Conservation (phyloP, 2,797 vertebrate species). For the Borostomias antarcticus region DNA sequence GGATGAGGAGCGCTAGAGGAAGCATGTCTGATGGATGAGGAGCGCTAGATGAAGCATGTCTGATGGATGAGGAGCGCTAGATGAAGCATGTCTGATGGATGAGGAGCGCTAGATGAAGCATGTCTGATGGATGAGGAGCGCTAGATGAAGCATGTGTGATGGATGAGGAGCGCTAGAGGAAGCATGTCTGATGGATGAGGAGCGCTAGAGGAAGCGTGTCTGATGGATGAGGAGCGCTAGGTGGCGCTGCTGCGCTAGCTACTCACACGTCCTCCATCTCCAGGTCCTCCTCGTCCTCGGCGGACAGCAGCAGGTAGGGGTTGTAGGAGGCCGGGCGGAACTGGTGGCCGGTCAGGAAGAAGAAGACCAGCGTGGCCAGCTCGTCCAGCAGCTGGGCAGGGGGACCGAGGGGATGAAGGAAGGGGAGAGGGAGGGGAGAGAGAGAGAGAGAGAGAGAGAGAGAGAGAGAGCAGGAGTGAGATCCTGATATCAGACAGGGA, state of each 20-base stretch:
- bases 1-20: no score
- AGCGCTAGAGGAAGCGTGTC: background rate
- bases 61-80: no score
- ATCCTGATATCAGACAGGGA: background rate
- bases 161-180: no score
- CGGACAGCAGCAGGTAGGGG: slow-evolving; percentile 85
- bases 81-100: no score
- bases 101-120: no score
- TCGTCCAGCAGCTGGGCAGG: slow-evolving; percentile 81
- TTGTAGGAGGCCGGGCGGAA: slow-evolving; percentile 87
- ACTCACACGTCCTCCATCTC: slow-evolving; percentile 88
- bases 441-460: background rate
- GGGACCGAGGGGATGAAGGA: background rate
- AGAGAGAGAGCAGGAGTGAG: background rate
- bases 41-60: no score
- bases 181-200: background rate
- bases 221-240: background rate
- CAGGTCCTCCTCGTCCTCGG: slow-evolving; percentile 83
- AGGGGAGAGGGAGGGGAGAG: background rate
- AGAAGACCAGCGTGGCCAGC: slow-evolving; percentile 83
- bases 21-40: no score
- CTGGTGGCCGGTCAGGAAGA: slow-evolving; percentile 86
- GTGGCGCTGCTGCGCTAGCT: background rate
- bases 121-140: no score
- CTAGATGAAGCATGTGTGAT: no score